These are phyloP conservation scores for Centruroides vittatus DNA, from an alignment of 1,140 invertebrate species.

Conservation along the genomic window DNA sequence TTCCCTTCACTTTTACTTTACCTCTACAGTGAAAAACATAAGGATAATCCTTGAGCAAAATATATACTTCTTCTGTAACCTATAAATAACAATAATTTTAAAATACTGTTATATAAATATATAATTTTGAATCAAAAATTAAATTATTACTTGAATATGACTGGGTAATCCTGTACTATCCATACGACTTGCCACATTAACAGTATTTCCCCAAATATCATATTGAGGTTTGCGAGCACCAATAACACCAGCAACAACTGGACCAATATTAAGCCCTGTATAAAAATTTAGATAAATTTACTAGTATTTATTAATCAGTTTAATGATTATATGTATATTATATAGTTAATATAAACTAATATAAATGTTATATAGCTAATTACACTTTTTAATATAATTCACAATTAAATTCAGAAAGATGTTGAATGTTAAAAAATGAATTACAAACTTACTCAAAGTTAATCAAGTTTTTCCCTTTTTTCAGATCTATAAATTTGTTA, in stretches of 20 bases:
- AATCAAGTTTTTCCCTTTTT: no score
- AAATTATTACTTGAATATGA: conserved; percentile 47
- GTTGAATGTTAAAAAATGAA: no score
- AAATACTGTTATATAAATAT: not conserved
- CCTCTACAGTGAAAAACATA: conserved; percentile 69
- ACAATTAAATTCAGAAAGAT: no score
- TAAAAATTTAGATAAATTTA: conserved; percentile 1
- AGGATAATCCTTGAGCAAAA: conserved; percentile 47
- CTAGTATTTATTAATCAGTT: not conserved
- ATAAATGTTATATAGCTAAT: no score
- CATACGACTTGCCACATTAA: conserved; percentile 83
- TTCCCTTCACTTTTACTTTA: conserved; percentile 80
- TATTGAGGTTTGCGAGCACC: conserved; percentile 88
- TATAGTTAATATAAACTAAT: not conserved
- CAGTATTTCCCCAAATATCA: conserved; percentile 93
- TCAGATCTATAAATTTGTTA: no score
- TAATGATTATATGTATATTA: not conserved
- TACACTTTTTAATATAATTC: no score
- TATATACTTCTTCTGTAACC: conserved; percentile 68
- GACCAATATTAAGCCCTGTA: conserved; percentile 74
- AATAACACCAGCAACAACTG: conserved; percentile 85
- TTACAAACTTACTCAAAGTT: no score
- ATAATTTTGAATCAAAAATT: not conserved
- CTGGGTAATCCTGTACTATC: conserved; percentile 71
- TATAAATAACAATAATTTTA: conserved; percentile 17